These are phyloP conservation scores for Chelidonichthys spinosus DNA, from an alignment of 2,797 vertebrate genomes.

Conservation along the genomic window DNA sequence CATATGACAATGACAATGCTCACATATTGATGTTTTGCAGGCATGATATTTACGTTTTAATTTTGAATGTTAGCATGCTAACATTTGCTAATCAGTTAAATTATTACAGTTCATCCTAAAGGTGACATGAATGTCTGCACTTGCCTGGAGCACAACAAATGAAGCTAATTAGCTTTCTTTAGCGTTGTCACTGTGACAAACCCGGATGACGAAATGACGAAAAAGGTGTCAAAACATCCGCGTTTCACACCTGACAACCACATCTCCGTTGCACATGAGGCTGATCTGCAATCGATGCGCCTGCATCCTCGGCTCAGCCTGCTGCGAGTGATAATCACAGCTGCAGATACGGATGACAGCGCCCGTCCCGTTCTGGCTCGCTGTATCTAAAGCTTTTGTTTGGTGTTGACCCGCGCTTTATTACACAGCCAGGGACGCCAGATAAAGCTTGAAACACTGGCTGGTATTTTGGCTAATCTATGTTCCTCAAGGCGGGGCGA, in stretches of 20 bases:
- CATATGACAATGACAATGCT: background rate
- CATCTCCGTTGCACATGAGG: background rate
- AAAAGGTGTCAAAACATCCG: conserved; percentile 12
- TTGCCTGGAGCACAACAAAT: background rate
- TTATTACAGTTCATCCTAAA: background rate
- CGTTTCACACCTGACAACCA: conserved; percentile 21
- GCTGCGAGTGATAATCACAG: conserved; percentile 44
- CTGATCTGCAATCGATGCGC: background rate
- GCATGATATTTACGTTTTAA: background rate
- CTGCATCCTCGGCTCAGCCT: conserved; percentile 15
- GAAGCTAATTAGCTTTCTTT: background rate
- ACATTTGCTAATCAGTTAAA: background rate
- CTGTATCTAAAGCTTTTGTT: conserved; percentile 54
- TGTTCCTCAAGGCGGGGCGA: conserved; percentile 51
- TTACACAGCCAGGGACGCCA: conserved; percentile 41
- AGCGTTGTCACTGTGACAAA: background rate
- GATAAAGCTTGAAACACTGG: conserved; percentile 70
- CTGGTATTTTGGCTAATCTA: conserved; percentile 74
- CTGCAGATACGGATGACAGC: conserved; percentile 51
- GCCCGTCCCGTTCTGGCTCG: conserved; percentile 10
- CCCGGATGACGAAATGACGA: conserved; percentile 12
- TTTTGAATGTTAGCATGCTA: background rate
- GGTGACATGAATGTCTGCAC: background rate
- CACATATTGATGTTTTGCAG: background rate
- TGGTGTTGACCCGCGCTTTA: conserved; percentile 47